Evolutionary conservation across 2,888 invertebrate species (phyloP).

Genomic region (Philereme vetulata): DNA sequence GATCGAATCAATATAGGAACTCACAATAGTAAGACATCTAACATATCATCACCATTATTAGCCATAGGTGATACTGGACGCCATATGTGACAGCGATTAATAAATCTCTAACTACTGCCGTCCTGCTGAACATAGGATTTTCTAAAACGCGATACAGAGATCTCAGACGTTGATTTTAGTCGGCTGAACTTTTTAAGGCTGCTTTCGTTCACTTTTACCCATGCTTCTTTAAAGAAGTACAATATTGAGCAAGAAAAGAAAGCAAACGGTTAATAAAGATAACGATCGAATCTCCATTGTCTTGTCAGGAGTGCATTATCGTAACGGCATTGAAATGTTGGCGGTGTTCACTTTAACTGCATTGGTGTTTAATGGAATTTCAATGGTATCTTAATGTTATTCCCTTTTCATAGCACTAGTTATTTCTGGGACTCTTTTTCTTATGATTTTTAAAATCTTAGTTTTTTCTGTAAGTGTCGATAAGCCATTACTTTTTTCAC

Average conservation of each 20-base stretch:
- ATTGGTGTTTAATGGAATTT: not conserved
- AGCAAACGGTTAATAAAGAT: conserved; percentile 29
- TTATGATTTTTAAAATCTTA: no score
- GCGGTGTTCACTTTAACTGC: conserved; percentile 10
- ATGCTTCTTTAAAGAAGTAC: conserved; percentile 9
- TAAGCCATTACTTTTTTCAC: not conserved
- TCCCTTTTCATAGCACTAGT: no score
- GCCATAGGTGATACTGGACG: no score
- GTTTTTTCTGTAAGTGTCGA: no score
- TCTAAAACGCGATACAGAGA: no score
- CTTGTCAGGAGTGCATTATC: conserved; percentile 32
- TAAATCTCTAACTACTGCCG: no score
- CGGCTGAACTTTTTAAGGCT: not conserved
- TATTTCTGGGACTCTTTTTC: no score
- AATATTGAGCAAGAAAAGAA: conserved; percentile 23
- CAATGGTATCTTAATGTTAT: not conserved
- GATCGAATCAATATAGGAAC: no score
- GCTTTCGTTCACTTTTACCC: not conserved
- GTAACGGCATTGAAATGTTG: conserved; percentile 25
- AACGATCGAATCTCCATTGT: conserved; percentile 34
- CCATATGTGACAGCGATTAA: no score
- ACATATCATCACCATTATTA: no score
- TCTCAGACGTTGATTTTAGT: not conserved
- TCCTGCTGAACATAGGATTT: no score
- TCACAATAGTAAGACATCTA: no score